These are phyloP conservation scores for Agrilus planipennis DNA, from an alignment of 1,140 invertebrate genomes.

Conservation along the genomic window DNA sequence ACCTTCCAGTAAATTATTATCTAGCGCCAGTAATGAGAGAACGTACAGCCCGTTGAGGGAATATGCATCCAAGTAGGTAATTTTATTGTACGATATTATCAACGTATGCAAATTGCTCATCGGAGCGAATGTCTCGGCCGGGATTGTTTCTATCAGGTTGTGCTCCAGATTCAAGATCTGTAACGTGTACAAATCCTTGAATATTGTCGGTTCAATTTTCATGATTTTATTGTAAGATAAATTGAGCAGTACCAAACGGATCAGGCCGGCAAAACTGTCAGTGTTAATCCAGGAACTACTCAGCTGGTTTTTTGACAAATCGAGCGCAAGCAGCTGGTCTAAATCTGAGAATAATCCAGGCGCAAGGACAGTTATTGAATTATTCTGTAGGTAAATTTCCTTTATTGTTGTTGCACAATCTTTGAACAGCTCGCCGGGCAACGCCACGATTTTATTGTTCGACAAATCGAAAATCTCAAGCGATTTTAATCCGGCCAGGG, in stretches of 20 bases:
- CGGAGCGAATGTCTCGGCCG: conserved; percentile 65
- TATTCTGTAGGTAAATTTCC: conserved; percentile 79
- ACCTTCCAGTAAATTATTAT: conserved; percentile 64
- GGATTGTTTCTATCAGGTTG: conserved; percentile 67
- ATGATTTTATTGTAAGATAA: conserved; percentile 73
- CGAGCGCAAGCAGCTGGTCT: conserved; percentile 71
- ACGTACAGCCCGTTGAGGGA: conserved; percentile 69
- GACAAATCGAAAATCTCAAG: conserved; percentile 74
- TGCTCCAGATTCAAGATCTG: conserved; percentile 71
- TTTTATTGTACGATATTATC: conserved; percentile 64
- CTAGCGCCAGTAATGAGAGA: conserved; percentile 61
- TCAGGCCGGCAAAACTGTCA: conserved; percentile 74
- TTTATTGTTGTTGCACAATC: conserved; percentile 66
- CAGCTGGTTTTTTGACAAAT: conserved; percentile 78
- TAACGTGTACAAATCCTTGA: conserved; percentile 67
- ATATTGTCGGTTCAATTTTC: conserved; percentile 66
- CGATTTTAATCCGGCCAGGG: conserved; percentile 62
- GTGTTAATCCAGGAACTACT: conserved; percentile 71
- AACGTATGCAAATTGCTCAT: conserved; percentile 76
- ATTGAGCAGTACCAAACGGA: conserved; percentile 73
- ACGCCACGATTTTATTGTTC: conserved; percentile 73
- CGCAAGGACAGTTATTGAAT: conserved; percentile 70
- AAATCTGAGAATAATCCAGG: conserved; percentile 72
- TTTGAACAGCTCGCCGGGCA: conserved; percentile 72
- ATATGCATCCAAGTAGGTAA: conserved; percentile 62